Evolutionary conservation across 2,888 invertebrate species (phyloP).

Genomic region (Tromatobia lineatoria): DNA sequence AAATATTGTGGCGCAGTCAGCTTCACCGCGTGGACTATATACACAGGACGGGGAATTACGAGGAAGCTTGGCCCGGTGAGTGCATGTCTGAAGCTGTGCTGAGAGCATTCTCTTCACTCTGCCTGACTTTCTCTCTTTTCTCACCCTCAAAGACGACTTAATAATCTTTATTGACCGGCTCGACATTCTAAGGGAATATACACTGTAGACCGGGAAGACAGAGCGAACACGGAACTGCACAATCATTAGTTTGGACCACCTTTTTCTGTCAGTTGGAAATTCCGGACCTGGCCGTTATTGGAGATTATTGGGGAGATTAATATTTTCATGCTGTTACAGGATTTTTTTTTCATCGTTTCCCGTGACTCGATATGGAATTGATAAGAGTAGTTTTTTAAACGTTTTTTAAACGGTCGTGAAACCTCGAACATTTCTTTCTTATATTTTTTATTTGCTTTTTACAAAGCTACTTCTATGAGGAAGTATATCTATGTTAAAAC

Average conservation of each 20-base stretch:
- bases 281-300: neutral
- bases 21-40: neutral
- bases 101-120: conserved; percentile 1
- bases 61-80: neutral
- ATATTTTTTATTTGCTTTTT: too few relatives aligned
- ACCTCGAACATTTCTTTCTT: too few relatives aligned
- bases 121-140: neutral
- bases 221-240: neutral
- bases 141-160: conserved; percentile 25
- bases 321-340: neutral
- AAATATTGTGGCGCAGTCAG: neutral
- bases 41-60: conserved; percentile 2
- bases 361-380: neutral
- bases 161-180: conserved; percentile 44
- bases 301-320: neutral
- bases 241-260: conserved; percentile 1
- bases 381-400: too few relatives aligned
- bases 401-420: too few relatives aligned
- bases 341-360: neutral
- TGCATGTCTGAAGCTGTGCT: neutral
- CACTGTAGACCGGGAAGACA: neutral
- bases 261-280: neutral
- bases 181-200: neutral
- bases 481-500: too few relatives aligned
- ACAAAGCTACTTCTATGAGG: too few relatives aligned